Conservation (phyloP, 2,888 invertebrate species). For the Habrosyne pyritoides region DNA sequence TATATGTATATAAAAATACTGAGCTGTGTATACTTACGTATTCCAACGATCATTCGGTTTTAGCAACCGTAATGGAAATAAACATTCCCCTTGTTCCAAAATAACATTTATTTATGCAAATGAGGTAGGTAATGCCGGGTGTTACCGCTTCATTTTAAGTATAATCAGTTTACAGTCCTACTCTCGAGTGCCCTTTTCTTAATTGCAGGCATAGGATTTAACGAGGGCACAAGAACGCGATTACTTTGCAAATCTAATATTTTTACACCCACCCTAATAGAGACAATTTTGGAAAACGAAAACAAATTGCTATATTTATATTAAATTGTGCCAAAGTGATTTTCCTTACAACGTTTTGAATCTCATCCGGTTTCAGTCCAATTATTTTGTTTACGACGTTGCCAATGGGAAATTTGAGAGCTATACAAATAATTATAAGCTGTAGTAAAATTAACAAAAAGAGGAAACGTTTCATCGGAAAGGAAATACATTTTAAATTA, state of each 20-base stretch:
- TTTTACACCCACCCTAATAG: slow-evolving; percentile 30
- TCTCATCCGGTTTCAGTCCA: slow-evolving; percentile 3
- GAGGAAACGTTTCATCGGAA: too few relatives aligned
- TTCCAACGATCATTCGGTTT: slow-evolving; percentile 24
- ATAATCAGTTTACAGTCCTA: slow-evolving; percentile 65
- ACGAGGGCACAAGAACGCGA: slow-evolving; percentile 58
- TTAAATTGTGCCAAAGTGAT: neutral
- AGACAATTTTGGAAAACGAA: neutral
- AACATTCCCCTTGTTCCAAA: slow-evolving; percentile 49
- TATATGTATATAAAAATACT: neutral
- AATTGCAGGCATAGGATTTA: slow-evolving; percentile 70
- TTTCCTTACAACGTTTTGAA: slow-evolving; percentile 1
- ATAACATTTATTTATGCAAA: slow-evolving; percentile 71
- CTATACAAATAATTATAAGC: neutral
- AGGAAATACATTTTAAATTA: too few relatives aligned
- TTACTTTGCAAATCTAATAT: slow-evolving; percentile 57
- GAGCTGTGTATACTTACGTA: neutral
- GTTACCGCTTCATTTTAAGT: slow-evolving; percentile 71
- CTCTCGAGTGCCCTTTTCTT: slow-evolving; percentile 55
- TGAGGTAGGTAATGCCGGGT: slow-evolving; percentile 58
- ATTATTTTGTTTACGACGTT: slow-evolving; percentile 2
- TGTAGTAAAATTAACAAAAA: neutral
- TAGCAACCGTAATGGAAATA: slow-evolving; percentile 46
- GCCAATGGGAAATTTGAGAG: neutral
- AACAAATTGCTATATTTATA: slow-evolving; percentile 4